Conservation (phyloP, 2,888 invertebrate species). For the Eurytoma adleriae region DNA sequence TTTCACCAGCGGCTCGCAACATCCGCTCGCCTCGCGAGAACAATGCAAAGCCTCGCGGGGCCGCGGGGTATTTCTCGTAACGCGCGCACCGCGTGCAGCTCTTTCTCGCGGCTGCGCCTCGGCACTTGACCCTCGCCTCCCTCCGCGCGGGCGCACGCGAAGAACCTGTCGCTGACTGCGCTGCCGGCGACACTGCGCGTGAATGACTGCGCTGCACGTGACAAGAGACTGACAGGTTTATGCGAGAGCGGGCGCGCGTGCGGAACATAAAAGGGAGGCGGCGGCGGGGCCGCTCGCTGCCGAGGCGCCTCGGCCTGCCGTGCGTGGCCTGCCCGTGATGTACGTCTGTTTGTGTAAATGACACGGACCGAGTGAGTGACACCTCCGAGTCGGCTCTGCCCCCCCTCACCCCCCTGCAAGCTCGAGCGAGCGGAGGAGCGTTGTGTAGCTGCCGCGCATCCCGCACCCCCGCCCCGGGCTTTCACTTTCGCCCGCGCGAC, state of each 20-base stretch:
- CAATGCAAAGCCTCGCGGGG: not conserved
- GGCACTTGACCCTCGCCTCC: slow-evolving; percentile 1
- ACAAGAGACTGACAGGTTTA: slow-evolving; percentile 76
- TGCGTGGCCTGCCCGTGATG: slow-evolving; percentile 69
- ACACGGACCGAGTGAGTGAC: slow-evolving; percentile 74
- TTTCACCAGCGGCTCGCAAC: too few relatives aligned
- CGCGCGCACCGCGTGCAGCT: not conserved
- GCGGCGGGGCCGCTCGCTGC: not conserved
- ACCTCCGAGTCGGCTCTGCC: slow-evolving; percentile 64
- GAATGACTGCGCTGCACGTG: slow-evolving; percentile 75
- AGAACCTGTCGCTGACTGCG: slow-evolving; percentile 58
- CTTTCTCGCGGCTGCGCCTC: not conserved
- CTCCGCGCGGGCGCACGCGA: not conserved
- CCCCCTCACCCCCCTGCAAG: not conserved
- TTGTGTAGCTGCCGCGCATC: not conserved
- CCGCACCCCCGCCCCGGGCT: not conserved
- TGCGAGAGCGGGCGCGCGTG: slow-evolving; percentile 69
- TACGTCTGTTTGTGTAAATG: slow-evolving; percentile 76
- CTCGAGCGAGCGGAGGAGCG: not conserved
- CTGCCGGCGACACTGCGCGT: slow-evolving; percentile 69
- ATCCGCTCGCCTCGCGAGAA: not conserved
- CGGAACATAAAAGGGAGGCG: slow-evolving; percentile 53
- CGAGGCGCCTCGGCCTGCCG: slow-evolving; percentile 7
- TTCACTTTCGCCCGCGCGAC: slow-evolving; percentile 35
- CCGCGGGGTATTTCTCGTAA: not conserved